Base-by-base conservation (phyloP, 1,140 invertebrate species). In the Rhagoletis zephyria region DNA sequence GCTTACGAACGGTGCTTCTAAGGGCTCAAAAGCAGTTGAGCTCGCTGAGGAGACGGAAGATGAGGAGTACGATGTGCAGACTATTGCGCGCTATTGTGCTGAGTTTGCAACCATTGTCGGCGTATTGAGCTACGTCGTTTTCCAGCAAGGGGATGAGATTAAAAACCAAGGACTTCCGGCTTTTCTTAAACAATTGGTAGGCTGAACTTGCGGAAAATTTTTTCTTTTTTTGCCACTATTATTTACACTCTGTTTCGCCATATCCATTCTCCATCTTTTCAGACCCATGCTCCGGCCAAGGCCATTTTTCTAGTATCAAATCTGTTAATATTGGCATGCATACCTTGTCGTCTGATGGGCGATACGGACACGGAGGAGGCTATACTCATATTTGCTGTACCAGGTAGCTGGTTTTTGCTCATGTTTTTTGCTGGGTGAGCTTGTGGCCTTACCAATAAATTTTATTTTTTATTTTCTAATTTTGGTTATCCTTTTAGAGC, bases 391-490 rank as follows among this genome's bases (percentile, higher is more conserved):
- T 96, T 99, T 89, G 97, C 98, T 0, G 95, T 99, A 40, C 98
- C 98, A 0, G 97, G 97, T 12, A 97, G 97, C 10, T 99, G 98
- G 98, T 98, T 99, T 93, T 95, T 99, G 86, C 95, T 99, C 1
- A 98, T 99, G 96, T 99, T 99, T 93, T 99, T 99, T 94, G 98
- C 98, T 60, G 98, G 98, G 98, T 99, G 94, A 94, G 87, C 42
- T 87, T 63, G 30, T 0, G n/a, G 40, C 48, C 48, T 12, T 2
- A 56, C 5, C 5, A 70, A 4, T 30, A 42, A 40, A n/a, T n/a
- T n/a, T n/a, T n/a, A 12, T 42, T 86, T 16, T 16, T 87, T 60
- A 30, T 0, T 30, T 30, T 30, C 30, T 30, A 1, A 30, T 30
- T n/a, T 63, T 45, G 88, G 40, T 6, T 89, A 7, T 81, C 4